Evolutionary conservation across 2,888 invertebrate species (phyloP), one percentile per base, ranked within the genome.

Genomic region (Trissolcus brochymenae): DNA sequence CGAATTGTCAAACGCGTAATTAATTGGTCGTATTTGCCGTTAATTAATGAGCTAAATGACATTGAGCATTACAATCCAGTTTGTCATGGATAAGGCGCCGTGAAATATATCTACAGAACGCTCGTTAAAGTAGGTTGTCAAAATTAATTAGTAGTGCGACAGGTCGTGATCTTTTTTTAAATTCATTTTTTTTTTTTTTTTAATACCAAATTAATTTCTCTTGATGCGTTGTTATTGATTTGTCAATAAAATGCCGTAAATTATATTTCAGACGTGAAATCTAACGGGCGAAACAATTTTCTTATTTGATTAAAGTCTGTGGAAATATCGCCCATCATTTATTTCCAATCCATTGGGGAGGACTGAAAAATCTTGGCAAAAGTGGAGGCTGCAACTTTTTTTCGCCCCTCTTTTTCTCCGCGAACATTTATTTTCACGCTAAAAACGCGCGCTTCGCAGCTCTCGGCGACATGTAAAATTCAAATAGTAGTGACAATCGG

Each of bases 41-140:
- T 72, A 76, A 76, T 76, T 72, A 72, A 76, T 72, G 62, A 72
- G 25, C 57, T 72, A 67, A 72, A 54, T 72, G 76, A 72, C 67
- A 59, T 59, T 43, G 61, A 71, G 61, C 43, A 66, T 62, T 66
- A 51, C 59, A 51, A 41, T 75, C 6, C 67, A 54, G 53, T 62
- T 67, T 19, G 55, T 56, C 56, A 55, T 14, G 60, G 51, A 56
- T 49, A 64, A 68, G 68, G 56, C 50, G 40, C 19, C 40, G 13
- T 4, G 49, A 51, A 66, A 66, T 59, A 59, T 41, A 61, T 35
- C 35, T 2, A 11, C 1, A 1, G 2, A 35, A 35, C 35, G 11
- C 35, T 35, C 35, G 35, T 35, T 35, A 7, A 2, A 35, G 35
- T 35, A 11, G 35, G 35, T 35, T 35, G 35, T 13, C 43, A 35